Evolutionary conservation across 2,888 invertebrate species (phyloP), one percentile per base, ranked within the genome.

Genomic region (Cheilosia scutellata): DNA sequence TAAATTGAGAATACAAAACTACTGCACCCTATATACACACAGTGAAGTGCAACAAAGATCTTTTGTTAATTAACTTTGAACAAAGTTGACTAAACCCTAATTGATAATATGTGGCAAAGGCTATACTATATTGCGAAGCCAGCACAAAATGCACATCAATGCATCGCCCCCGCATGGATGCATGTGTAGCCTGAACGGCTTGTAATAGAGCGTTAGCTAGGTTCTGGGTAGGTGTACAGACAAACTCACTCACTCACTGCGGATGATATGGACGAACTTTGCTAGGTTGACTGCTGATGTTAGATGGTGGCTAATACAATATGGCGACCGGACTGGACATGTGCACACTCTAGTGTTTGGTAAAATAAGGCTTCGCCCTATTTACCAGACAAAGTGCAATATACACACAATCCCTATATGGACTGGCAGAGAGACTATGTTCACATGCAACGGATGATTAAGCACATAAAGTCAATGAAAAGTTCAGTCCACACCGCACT

Each of bases 401-500:
- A n/a, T 44, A 42, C 42, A 62, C 16, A 20, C 16, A 20, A 29
- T 55, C 37, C 11, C 11, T 13, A 13, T 29, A 20, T n/a, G 31
- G 29, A 55, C 44, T 57, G 31, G 2, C 29, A 6, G 31, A 31
- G 55, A n/a, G 29, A 20, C 58, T 5, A 58, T 58, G 58, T 58
- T 58, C 37, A 37, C 58, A 58, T 58, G 20, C 40, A 37, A 37
- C 62, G 62, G n/a, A 62, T 62, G 62, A 62, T 62, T 62, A 33
- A 62, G 62, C 44, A 44, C 62, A 62, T 44, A 62, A 62, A 62
- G 62, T 62, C 62, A 44, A 44, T 62, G 62, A 27, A 62, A 60
- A 62, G 11, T 44, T 29, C 27, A 16, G 16, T 29, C 40, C 11
- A 16, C 2, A n/a, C 47, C 47, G 27, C 51, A 51, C 51, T 27